Conservation (phyloP, 2,888 invertebrate genomes). For the Chrysodeixis includens region DNA sequence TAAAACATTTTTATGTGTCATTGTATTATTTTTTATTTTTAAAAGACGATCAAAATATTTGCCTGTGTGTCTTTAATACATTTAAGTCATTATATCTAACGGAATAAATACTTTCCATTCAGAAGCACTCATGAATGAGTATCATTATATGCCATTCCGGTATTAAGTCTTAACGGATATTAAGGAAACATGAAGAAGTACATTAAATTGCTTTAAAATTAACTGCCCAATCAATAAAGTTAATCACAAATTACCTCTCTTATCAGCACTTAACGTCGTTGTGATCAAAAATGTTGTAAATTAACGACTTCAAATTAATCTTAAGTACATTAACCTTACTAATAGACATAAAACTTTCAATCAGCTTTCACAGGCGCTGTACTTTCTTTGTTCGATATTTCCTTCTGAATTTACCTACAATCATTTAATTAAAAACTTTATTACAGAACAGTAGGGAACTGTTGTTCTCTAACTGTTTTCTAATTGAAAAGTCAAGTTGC, state of each 20-base stretch:
- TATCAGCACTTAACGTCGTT: constrained; percentile 38
- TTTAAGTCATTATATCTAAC: neutral
- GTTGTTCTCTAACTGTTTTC: constrained; percentile 53
- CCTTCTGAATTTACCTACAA: constrained; percentile 19
- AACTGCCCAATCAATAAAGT: constrained; percentile 37
- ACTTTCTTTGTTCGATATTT: constrained; percentile 51
- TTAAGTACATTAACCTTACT: constrained; percentile 46
- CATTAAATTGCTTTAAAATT: constrained; percentile 37
- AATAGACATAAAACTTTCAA: constrained; percentile 45
- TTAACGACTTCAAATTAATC: constrained; percentile 36
- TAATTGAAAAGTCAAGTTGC: constrained; percentile 68
- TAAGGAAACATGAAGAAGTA: constrained; percentile 16
- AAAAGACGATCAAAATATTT: no score
- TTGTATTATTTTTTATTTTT: no score
- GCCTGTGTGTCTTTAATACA: neutral
- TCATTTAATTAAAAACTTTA: constrained; percentile 53
- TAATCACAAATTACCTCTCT: constrained; percentile 39
- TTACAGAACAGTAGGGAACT: constrained; percentile 43
- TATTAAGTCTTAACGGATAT: constrained; percentile 32
- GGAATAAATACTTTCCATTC: neutral
- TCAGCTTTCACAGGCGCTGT: constrained; percentile 58
- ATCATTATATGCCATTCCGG: constrained; percentile 7
- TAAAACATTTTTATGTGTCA: neutral
- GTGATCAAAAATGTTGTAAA: constrained; percentile 25
- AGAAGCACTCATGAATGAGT: neutral